These are phyloP conservation scores for Aspidoscelis tigris DNA, from an alignment of 2,113 vertebrate species.

Conservation along the genomic window DNA sequence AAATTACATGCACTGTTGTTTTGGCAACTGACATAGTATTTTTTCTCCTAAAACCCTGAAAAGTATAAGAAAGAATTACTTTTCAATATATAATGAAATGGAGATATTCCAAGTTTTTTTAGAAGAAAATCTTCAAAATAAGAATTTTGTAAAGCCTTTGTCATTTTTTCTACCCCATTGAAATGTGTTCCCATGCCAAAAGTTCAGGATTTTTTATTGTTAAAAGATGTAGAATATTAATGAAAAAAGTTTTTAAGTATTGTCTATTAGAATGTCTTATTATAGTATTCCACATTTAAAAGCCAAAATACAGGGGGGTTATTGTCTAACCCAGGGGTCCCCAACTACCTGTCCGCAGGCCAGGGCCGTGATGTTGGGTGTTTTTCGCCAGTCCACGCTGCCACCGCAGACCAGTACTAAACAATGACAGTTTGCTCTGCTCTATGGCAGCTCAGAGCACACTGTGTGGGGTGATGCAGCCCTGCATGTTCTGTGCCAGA, in stretches of 20 bases:
- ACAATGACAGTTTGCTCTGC: too few species aligned
- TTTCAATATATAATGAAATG: not conserved
- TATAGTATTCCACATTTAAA: not conserved
- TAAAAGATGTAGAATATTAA: not conserved
- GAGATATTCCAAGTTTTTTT: not conserved
- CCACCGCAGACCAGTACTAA: too few species aligned
- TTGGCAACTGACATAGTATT: constrained; percentile 80
- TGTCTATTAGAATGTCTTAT: not conserved
- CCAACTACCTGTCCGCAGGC: too few species aligned
- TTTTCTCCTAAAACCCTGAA: constrained; percentile 82
- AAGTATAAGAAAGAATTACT: constrained; percentile 43
- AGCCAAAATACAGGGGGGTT: not conserved
- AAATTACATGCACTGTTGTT: constrained; percentile 81
- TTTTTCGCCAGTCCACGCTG: too few species aligned
- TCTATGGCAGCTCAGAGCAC: too few species aligned
- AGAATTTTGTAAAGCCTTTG: not conserved
- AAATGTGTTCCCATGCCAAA: not conserved
- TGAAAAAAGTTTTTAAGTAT: not conserved
- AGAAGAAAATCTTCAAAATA: not conserved
- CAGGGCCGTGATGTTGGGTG: too few species aligned
- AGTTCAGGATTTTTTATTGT: not conserved
- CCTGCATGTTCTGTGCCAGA: too few species aligned
- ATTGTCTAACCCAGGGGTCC: not conserved
- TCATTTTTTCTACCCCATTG: not conserved
- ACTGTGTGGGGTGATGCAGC: too few species aligned